Evolutionary conservation across 2,888 invertebrate genomes (phyloP), one percentile per base, ranked within the genome.

Genomic region (Deilephila porcellus): DNA sequence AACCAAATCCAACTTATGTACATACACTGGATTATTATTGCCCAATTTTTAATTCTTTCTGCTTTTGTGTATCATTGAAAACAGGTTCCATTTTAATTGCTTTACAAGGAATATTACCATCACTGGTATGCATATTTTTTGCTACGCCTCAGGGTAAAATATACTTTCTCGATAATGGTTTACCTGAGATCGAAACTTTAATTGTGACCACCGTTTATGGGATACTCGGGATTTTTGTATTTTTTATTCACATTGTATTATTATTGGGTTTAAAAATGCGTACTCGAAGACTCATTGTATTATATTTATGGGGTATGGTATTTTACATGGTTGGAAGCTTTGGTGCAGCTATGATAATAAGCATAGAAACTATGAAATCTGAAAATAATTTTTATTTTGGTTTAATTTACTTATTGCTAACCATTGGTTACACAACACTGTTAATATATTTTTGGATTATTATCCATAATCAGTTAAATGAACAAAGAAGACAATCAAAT

Each of bases 381-480:
- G 75, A 45, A 11, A 45, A 76, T 25, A 56, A 81, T 59, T 5
- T 72, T 7, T 11, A 25, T n/a, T 85, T 84, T 77, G 85, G 81
- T 4, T 7, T 75, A 14, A 1, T 37, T 70, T 85, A 78, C 74
- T 37, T 84, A 70, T 19, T 78, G 14, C n/a, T 82, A 19, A 78
- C 76, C 52, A 19, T 73, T 64, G 8, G 80, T 0, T 79, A 83
- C 73, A 76, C 77, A 19, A 20, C 78, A 34, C 59, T 85, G 62
- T 76, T 83, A 60, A 53, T 82, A 5, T 86, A 86, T 75, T 86
- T 85, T 78, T 86, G 87, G 87, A 77, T 86, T 73, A 75, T 86
- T 45, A 80, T 86, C 60, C 80, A 82, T 67, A 86, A 86, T 76
- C 75, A 79, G 64, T 74, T 82, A 60, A 77, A 75, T 73, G 53